A percentile compares a stretch with the other conserved stretches of the same genome.
Evolutionary conservation across 2,113 vertebrate genomes (phyloP).

Genomic region (Pelmatolapia mariae): DNA sequence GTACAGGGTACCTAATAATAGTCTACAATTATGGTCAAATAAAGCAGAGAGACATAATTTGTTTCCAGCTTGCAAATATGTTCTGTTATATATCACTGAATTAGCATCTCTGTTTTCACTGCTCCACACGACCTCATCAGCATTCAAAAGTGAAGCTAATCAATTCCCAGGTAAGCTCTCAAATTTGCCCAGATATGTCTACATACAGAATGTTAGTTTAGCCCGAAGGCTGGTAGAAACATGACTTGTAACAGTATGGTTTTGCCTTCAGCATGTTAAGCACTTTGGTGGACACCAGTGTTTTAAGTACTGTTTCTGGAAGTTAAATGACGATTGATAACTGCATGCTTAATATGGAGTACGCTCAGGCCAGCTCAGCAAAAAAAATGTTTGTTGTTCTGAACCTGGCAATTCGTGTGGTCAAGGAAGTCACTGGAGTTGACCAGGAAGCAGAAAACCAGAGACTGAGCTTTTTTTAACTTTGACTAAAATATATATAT

Average conservation of each 20-base stretch:
- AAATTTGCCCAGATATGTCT: neutral
- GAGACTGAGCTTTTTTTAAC: neutral
- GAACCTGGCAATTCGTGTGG: neutral
- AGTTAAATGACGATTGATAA: neutral
- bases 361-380: neutral
- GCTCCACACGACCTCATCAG: neutral
- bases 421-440: neutral
- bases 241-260: neutral
- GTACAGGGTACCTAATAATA: neutral
- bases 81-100: neutral
- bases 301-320: neutral
- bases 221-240: neutral
- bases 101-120: neutral
- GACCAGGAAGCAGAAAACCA: neutral
- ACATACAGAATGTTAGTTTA: neutral
- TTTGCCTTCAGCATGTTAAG: neutral
- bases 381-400: neutral
- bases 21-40: neutral
- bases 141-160: conserved; percentile 1
- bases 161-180: neutral
- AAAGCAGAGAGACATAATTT: neutral
- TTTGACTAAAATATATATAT: neutral
- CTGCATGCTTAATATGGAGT: neutral
- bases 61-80: neutral
- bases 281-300: neutral